These are phyloP conservation scores for Oxyura jamaicensis DNA, from an alignment of 2,113 vertebrate genomes.

Conservation along the genomic window DNA sequence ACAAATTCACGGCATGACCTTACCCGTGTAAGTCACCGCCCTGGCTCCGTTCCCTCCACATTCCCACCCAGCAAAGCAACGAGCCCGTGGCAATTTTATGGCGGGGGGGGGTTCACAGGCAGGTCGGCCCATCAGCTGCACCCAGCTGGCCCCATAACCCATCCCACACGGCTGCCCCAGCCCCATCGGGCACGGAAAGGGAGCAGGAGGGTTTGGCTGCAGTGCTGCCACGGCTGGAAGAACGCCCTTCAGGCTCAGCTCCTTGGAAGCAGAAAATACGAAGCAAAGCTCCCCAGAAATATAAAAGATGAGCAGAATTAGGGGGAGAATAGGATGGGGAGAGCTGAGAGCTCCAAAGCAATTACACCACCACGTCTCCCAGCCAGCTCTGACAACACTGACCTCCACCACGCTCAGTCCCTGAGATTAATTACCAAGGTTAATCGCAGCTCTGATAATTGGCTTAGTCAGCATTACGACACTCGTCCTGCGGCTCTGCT, in stretches of 20 bases:
- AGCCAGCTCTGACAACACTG: background rate
- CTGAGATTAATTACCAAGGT: background rate
- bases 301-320: background rate
- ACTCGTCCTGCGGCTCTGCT: background rate
- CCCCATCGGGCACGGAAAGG: rapidly evolving
- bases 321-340: background rate
- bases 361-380: background rate
- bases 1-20: background rate
- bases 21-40: background rate
- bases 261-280: background rate
- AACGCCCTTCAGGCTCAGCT: background rate
- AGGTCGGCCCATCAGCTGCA: rapidly evolving
- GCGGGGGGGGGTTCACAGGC: background rate
- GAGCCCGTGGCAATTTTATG: background rate
- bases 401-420: background rate
- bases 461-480: background rate
- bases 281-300: background rate
- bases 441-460: background rate
- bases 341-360: background rate
- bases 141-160: background rate
- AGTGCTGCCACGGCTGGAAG: rapidly evolving
- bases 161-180: rapidly evolving
- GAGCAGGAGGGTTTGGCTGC: background rate
- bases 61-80: background rate
- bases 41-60: background rate